phyloP scores from a whole-genome alignment of 2,797 vertebrate species.

The Clarias laeviceps region DNA sequence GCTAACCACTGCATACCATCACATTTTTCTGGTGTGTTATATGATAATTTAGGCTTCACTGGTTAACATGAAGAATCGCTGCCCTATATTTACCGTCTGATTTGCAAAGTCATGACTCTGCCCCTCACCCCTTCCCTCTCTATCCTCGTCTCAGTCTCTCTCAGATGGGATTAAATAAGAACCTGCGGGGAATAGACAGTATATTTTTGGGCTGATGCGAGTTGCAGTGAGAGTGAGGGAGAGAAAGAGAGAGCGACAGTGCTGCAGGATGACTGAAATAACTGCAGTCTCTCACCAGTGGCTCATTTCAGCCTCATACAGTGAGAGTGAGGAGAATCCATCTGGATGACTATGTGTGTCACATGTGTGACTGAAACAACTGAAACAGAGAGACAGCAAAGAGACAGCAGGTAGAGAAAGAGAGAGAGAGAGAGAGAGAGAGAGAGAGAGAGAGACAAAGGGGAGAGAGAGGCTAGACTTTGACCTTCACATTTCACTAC shows the following conservation, averaged over 20 bases:
- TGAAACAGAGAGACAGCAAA: background rate
- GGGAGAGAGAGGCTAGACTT: background rate
- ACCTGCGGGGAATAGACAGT: constrained; percentile 59
- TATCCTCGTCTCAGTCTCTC: constrained; percentile 23
- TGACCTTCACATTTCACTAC: constrained; percentile 22
- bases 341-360: constrained; percentile 50
- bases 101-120: constrained; percentile 6
- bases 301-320: constrained; percentile 52
- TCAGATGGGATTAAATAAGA: constrained; percentile 40
- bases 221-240: constrained; percentile 35
- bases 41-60: constrained; percentile 1
- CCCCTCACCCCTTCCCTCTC: constrained; percentile 22
- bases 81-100: constrained; percentile 15
- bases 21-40: background rate
- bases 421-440: background rate
- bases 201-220: constrained; percentile 74
- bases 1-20: background rate
- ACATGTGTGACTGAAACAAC: background rate
- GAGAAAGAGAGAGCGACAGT: constrained; percentile 47
- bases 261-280: constrained; percentile 64
- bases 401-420: background rate
- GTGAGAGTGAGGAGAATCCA: constrained; percentile 54
- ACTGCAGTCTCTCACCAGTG: constrained; percentile 71
- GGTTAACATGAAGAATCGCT: background rate
- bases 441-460: background rate